A percentile compares a stretch with the other conserved stretches of the same genome.
These are phyloP conservation scores for Sceliomorpha sp. DNA, from an alignment of 2,888 invertebrate genomes.

Conservation along the genomic window DNA sequence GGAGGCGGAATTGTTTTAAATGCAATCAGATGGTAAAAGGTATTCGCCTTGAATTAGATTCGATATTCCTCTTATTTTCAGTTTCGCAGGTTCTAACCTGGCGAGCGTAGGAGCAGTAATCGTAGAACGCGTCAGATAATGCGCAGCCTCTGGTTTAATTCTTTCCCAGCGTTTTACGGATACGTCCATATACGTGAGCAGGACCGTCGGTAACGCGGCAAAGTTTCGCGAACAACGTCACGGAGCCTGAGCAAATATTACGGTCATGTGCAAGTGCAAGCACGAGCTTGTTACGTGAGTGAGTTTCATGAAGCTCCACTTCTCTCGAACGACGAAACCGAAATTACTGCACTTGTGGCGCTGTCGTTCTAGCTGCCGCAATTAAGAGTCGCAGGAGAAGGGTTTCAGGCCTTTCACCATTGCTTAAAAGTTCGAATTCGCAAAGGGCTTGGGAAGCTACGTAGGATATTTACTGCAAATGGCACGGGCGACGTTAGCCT, in stretches of 20 bases:
- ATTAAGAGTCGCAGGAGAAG: constrained; percentile 39
- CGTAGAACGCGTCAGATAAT: no score
- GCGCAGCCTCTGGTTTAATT: constrained; percentile 1
- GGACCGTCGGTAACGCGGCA: constrained; percentile 27
- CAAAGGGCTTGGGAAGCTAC: constrained; percentile 11
- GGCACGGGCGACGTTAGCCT: no score
- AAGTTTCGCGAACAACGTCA: constrained; percentile 47
- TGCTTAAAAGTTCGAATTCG: constrained; percentile 13
- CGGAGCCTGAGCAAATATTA: constrained; percentile 55
- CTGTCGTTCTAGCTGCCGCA: constrained; percentile 51
- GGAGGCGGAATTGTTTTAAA: no score
- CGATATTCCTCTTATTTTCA: no score
- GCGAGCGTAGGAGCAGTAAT: no score
- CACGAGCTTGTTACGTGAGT: constrained; percentile 43
- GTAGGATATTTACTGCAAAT: no score
- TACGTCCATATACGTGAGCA: constrained; percentile 7
- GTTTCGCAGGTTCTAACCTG: no score
- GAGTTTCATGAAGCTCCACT: constrained; percentile 54
- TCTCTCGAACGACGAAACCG: constrained; percentile 52
- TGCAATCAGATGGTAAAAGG: no score
- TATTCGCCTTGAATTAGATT: no score
- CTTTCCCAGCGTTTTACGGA: constrained; percentile 13
- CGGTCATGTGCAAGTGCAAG: constrained; percentile 52
- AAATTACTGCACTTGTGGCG: constrained; percentile 57
- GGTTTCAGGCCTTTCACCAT: constrained; percentile 25